Conservation (phyloP, 2,113 vertebrate species). For the Rhipidura dahli region DNA sequence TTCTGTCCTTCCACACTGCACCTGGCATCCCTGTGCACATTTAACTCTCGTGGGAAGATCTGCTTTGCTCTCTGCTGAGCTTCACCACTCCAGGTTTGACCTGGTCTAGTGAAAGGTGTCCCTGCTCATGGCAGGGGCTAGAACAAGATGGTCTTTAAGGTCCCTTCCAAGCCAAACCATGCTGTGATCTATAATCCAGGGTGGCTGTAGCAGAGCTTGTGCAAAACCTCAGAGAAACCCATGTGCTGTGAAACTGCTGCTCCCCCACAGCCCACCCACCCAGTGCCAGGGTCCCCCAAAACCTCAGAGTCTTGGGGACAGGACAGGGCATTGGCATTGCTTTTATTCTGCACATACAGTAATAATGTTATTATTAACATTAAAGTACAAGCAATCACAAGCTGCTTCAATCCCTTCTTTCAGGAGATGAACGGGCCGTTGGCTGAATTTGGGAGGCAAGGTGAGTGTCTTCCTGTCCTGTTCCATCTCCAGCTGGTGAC, state of each 20-base stretch:
- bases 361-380: background rate
- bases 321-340: background rate
- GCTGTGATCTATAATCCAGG: background rate
- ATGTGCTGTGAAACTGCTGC: background rate
- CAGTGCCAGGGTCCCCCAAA: background rate
- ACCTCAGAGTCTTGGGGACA: background rate
- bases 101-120: background rate
- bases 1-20: background rate
- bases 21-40: no score
- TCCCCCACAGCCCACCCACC: background rate
- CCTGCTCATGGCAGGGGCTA: background rate
- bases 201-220: background rate
- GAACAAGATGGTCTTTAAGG: background rate
- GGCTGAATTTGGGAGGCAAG: slow-evolving; percentile 87
- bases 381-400: background rate
- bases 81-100: background rate
- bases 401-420: background rate
- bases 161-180: background rate
- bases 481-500: background rate
- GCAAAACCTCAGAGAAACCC: background rate
- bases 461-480: slow-evolving; percentile 63
- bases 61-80: background rate
- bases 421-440: slow-evolving; percentile 81
- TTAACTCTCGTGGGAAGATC: background rate
- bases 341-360: background rate